Base-by-base conservation (phyloP, 2,113 vertebrate species). In the Gallinago jamesoni region DNA sequence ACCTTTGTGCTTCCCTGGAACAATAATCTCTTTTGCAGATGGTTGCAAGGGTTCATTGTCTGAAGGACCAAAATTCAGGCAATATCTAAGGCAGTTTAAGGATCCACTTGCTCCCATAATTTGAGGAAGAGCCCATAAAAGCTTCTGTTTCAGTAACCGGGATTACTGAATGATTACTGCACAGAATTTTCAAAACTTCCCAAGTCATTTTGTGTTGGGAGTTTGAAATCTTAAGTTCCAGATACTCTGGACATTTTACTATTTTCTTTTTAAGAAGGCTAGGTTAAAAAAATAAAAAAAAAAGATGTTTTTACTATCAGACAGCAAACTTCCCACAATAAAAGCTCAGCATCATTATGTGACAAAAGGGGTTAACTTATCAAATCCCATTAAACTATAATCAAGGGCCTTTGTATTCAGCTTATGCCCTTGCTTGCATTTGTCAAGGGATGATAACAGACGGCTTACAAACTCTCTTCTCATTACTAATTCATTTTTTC, bases 401-500 rank as follows among this genome's bases (percentile, higher is more conserved):
- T 91, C 89, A 97, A 87, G 84, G 45, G 93, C 87, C 91, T 96
- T 79, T 96, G 93, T 94, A 95, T 97, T 94, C 95, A 97, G 93
- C 50, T 91, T 90, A 85, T 93, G 85, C 90, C 89, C 82, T 85
- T 91, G 91, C 91, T 89, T 95, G 74, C 93, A 97, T 96, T 96
- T 96, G 87, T 96, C 95, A 96, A 87, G 90, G 91, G 93, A 97
- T 91, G 93, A 84, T 93, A 97, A 96, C 96, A 97, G 96, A 96
- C 93, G 78, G 95, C 91, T 96, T 95, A 97, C 84, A 96, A 96
- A 96, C 96, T 94, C 95, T 96, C 87, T 95, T 77, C 95, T 96
- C 96, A 96, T 97, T 96, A 96, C 87, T 95, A 97, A 97, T 96
- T 96, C 94, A 96, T 96, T 96, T 96, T 93, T 97, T 96, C 93